phyloP scores from a whole-genome alignment of 2,113 vertebrate species.

The Coregonus clupeaformis region DNA sequence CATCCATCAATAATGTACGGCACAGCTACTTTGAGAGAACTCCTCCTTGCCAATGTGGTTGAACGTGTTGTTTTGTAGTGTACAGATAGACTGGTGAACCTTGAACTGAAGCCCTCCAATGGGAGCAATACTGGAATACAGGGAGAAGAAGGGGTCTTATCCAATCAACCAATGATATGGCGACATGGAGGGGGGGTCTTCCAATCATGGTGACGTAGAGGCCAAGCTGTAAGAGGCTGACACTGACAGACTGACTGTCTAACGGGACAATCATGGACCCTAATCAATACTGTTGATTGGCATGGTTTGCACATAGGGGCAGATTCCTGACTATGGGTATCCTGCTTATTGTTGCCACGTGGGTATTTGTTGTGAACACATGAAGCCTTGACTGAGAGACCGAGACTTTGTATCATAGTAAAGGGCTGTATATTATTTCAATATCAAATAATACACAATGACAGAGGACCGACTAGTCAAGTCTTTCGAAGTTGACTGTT shows the following conservation, averaged over 20 bases:
- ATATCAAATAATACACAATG: constrained; percentile 50
- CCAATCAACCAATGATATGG: no score
- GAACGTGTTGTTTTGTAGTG: no score
- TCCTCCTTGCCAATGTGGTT: no score
- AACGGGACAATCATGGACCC: constrained; percentile 69
- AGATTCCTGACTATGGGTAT: constrained; percentile 33
- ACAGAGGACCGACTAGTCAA: constrained; percentile 35
- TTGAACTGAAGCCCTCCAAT: background rate
- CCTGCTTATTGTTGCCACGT: constrained; percentile 71
- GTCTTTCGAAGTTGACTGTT: no score
- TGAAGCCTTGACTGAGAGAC: constrained; percentile 54
- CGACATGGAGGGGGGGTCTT: constrained; percentile 41
- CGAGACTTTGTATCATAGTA: constrained; percentile 60
- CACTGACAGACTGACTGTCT: background rate
- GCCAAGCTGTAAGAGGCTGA: constrained; percentile 19
- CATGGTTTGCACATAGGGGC: constrained; percentile 74
- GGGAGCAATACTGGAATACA: constrained; percentile 57
- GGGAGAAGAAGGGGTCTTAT: constrained; percentile 20
- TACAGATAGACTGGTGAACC: constrained; percentile 28
- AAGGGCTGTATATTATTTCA: constrained; percentile 70
- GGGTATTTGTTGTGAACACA: constrained; percentile 54
- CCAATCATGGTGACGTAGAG: background rate
- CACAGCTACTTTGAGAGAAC: background rate
- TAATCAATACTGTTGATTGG: constrained; percentile 51
- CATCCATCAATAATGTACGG: constrained; percentile 40